A percentile compares a stretch with the other conserved stretches of the same genome.
phyloP scores from a whole-genome alignment of 2,797 vertebrate species.

The Sardinella longiceps region DNA sequence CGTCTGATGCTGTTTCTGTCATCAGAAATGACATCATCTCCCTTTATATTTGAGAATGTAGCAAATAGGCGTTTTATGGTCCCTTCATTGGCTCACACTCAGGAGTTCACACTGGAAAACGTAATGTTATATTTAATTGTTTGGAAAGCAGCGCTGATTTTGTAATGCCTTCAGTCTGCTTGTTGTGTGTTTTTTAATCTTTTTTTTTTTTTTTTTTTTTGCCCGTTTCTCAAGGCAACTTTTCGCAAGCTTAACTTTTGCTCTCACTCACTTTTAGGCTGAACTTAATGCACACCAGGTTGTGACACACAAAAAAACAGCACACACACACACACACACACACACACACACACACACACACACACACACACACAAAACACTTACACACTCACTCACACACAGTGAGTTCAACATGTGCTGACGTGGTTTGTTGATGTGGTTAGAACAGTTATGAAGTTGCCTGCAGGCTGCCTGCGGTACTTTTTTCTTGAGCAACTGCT shows the following conservation, averaged over 20 bases:
- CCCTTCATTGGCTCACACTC: not conserved
- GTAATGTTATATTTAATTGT: slow-evolving; percentile 4
- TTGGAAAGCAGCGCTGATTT: not conserved
- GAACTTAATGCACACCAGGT: not conserved
- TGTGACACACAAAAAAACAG: not conserved
- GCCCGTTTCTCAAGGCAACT: not conserved
- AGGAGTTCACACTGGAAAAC: slow-evolving; percentile 20
- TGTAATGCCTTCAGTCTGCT: not conserved
- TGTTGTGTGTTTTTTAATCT: not conserved
- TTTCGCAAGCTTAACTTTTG: not conserved
- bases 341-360: not conserved
- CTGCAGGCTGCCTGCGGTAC: slow-evolving; percentile 8
- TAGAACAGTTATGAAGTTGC: not conserved
- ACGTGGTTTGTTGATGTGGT: slow-evolving; percentile 12
- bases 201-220: not conserved
- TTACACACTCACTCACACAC: not conserved
- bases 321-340: not conserved
- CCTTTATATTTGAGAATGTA: slow-evolving; percentile 37
- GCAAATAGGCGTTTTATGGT: slow-evolving; percentile 29
- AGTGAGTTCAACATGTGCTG: not conserved
- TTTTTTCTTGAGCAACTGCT: not conserved
- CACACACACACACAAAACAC: not conserved
- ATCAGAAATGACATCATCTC: slow-evolving; percentile 41
- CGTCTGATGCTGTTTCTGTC: slow-evolving; percentile 39
- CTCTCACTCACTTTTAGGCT: not conserved